Conservation (phyloP, 2,797 vertebrate species). For the Enteromius viviparus region DNA sequence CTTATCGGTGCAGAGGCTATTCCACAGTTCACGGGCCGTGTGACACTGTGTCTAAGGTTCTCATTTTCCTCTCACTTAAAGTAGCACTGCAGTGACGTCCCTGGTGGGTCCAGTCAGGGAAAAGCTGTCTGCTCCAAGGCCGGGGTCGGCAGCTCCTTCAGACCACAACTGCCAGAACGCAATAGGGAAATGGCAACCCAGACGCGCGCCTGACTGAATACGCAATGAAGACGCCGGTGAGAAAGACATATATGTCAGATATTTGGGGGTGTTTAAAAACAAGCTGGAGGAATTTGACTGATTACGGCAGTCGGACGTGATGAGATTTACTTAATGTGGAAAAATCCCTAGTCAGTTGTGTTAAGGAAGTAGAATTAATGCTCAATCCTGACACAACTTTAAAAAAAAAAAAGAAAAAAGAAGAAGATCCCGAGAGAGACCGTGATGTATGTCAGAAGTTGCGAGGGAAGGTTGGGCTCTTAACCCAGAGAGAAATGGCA, state of each 20-base stretch:
- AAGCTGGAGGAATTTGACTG: not conserved
- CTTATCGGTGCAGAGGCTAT: constrained; percentile 53
- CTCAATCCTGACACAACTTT: not conserved
- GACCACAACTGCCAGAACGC: constrained; percentile 47
- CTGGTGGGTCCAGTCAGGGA: constrained; percentile 51
- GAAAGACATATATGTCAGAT: constrained; percentile 25
- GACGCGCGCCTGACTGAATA: constrained; percentile 48
- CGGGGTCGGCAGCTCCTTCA: constrained; percentile 48
- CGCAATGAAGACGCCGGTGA: constrained; percentile 39
- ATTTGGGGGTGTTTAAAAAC: constrained; percentile 10
- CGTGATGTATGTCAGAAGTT: not conserved
- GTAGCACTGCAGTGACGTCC: constrained; percentile 56
- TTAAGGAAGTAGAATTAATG: constrained; percentile 3
- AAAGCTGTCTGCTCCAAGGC: constrained; percentile 55
- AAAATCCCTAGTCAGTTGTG: constrained; percentile 19
- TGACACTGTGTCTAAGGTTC: constrained; percentile 59
- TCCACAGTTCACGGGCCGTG: constrained; percentile 55
- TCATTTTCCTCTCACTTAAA: constrained; percentile 60
- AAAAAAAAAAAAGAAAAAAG: not conserved
- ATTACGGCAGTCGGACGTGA: not conserved
- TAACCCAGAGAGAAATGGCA: not conserved
- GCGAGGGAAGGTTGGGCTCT: not conserved
- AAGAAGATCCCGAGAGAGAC: constrained; percentile 8
- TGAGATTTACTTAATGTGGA: constrained; percentile 13
- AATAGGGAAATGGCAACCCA: constrained; percentile 43